Base-by-base conservation (phyloP, 2,888 invertebrate species). In the Heliconius hortense region DNA sequence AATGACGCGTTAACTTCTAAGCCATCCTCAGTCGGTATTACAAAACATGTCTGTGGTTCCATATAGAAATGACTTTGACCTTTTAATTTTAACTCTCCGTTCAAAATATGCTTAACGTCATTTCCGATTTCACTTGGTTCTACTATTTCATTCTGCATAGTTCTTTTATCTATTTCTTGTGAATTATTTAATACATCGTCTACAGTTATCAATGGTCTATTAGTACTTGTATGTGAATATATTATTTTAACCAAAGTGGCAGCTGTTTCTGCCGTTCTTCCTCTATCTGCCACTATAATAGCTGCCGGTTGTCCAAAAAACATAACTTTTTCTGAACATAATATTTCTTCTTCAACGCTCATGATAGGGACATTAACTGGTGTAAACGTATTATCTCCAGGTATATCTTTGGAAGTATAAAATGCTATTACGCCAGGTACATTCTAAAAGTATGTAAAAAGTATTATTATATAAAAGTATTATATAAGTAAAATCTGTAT, bases 31-130 rank as follows among this genome's bases (percentile, higher is more conserved):
- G 94, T 94, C 0, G 96, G 97, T 31, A 95, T 86, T 18, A 94
- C 95, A 0, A 96, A 92, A 77, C 96, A 95, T 0, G 95, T 94
- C 56, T 96, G 96, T 0, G 96, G 95, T 83, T 97, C 97, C 96
- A 97, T 96, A 15, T 95, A 95, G 82, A 95, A 96, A 84, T 97
- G 97, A 85, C 96, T 96, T 84, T 97, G 97, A 8, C 94, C 86
- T 21, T 95, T 96, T 78, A 95, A 82, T 73, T 94, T 92, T 76
- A 95, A 89, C 64, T 91, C 90, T 0, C 97, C 97, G 60, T 90
- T 91, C 2, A 96, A 81, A 15, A 94, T 88, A 81, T 83, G 82
- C 80, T 88, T 89, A 0, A 93, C 86, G 80, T 93, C 90, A 76
- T 85, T 85, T 0, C 93, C 93, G 24, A 79, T 82, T 35, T 91